These are phyloP conservation scores for Lamellibrachia luymesi DNA, from an alignment of 1,140 invertebrate species.

Conservation along the genomic window DNA sequence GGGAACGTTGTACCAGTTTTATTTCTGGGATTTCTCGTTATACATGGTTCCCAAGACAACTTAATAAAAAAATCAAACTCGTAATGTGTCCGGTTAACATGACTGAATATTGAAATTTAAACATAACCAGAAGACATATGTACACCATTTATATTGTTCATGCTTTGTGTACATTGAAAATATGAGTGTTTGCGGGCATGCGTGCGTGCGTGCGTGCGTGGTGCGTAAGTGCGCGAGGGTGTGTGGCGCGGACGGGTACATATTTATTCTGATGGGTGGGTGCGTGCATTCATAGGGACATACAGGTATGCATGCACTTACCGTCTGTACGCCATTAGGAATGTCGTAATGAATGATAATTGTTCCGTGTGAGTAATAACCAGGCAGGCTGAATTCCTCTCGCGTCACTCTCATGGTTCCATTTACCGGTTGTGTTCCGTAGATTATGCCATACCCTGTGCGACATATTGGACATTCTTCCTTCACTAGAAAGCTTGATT, in stretches of 20 bases:
- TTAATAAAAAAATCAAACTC: neutral
- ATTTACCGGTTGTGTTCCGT: neutral
- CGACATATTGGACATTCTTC: slow-evolving; percentile 21
- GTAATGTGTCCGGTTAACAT: neutral
- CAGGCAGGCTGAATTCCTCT: neutral
- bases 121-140: neutral
- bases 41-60: neutral
- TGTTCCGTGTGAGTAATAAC: slow-evolving; percentile 15
- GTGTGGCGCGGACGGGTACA: too few relatives aligned
- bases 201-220: neutral
- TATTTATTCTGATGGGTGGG: too few relatives aligned
- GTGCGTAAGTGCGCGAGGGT: too few relatives aligned
- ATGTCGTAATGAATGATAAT: slow-evolving; percentile 18
- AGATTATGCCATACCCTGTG: neutral
- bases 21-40: neutral
- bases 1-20: too few relatives aligned
- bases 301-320: neutral
- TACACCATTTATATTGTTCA: neutral
- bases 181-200: too few relatives aligned
- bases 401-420: neutral
- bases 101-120: neutral
- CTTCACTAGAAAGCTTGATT: slow-evolving; percentile 7
- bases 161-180: neutral
- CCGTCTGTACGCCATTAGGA: slow-evolving; percentile 18
- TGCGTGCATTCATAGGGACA: neutral